Percentiles rank a stretch among this genome's conserved stretches.
Evolutionary conservation across 1,140 invertebrate genomes (phyloP).

Genomic region (Aphelinus certus): DNA sequence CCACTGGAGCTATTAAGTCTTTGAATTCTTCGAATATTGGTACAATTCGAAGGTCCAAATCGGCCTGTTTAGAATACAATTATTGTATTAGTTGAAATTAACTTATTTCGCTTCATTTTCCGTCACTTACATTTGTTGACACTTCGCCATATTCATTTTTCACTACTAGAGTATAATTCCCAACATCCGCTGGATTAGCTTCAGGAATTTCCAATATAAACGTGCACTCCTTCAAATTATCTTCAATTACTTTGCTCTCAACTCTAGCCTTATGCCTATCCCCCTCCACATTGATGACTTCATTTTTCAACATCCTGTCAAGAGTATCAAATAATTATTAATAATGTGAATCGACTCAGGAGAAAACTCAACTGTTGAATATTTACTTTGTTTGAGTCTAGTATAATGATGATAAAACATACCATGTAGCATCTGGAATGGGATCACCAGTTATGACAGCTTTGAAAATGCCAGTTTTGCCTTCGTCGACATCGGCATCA

Average conservation of each 20-base stretch:
- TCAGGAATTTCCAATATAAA: conserved; percentile 75
- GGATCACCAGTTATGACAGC: conserved; percentile 86
- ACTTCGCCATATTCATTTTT: conserved; percentile 81
- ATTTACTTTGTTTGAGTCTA: background rate
- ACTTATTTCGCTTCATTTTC: conserved; percentile 19
- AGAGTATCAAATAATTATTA: background rate
- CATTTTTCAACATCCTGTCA: conserved; percentile 63
- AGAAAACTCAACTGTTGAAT: background rate
- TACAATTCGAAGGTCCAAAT: conserved; percentile 77
- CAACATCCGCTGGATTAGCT: conserved; percentile 79
- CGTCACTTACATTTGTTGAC: conserved; percentile 67
- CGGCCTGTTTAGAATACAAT: conserved; percentile 62
- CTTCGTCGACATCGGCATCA: conserved; percentile 75
- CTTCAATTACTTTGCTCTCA: conserved; percentile 73
- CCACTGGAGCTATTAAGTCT: conserved; percentile 77
- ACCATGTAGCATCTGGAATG: conserved; percentile 71
- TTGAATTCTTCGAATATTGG: conserved; percentile 80
- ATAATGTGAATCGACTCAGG: background rate
- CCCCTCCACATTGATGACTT: conserved; percentile 62
- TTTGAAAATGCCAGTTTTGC: conserved; percentile 76
- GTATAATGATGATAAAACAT: conserved; percentile 31
- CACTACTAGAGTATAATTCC: conserved; percentile 81
- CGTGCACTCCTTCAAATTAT: conserved; percentile 79
- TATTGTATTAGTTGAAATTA: conserved; percentile 14
- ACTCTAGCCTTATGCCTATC: conserved; percentile 64